These are phyloP conservation scores for Lasioglossum oenotherae DNA, from an alignment of 2,888 invertebrate species.

Conservation along the genomic window DNA sequence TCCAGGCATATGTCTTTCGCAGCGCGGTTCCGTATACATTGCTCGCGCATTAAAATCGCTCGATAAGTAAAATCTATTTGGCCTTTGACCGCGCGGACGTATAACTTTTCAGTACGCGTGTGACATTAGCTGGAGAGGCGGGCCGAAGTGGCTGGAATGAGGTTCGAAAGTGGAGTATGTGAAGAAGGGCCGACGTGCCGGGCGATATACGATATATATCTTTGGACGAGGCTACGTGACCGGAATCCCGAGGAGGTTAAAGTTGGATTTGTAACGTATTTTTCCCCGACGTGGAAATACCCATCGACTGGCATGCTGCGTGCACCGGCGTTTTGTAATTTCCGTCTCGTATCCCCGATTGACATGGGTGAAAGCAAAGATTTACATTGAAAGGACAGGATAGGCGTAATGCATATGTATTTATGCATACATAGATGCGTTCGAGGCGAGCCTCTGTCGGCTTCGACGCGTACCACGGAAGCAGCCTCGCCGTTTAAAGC, in stretches of 20 bases:
- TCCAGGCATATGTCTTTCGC: not conserved
- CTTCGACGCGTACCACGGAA: constrained; percentile 31
- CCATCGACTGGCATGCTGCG: constrained; percentile 73
- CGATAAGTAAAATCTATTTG: constrained; percentile 43
- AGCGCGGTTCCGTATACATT: constrained; percentile 18
- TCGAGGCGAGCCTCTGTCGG: constrained; percentile 35
- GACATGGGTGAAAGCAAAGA: constrained; percentile 71
- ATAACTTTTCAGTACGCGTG: constrained; percentile 63
- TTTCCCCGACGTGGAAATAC: constrained; percentile 80
- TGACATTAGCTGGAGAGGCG: constrained; percentile 69
- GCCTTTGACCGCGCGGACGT: constrained; percentile 9
- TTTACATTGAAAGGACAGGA: constrained; percentile 68
- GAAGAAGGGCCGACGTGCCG: constrained; percentile 75
- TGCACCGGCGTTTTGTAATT: constrained; percentile 77
- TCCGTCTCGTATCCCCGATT: constrained; percentile 74
- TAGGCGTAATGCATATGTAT: constrained; percentile 42
- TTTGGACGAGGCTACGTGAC: constrained; percentile 81
- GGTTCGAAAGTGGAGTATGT: constrained; percentile 83
- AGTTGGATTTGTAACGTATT: constrained; percentile 84
- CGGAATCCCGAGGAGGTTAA: constrained; percentile 80
- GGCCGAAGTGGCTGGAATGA: constrained; percentile 79
- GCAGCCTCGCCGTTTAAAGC: constrained; percentile 8
- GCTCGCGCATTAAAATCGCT: constrained; percentile 12
- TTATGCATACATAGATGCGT: constrained; percentile 29
- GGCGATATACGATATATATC: constrained; percentile 80